Evolutionary conservation across 1,140 invertebrate genomes (phyloP), one percentile per base, ranked within the genome.

Genomic region (Andrena cerasifolii): DNA sequence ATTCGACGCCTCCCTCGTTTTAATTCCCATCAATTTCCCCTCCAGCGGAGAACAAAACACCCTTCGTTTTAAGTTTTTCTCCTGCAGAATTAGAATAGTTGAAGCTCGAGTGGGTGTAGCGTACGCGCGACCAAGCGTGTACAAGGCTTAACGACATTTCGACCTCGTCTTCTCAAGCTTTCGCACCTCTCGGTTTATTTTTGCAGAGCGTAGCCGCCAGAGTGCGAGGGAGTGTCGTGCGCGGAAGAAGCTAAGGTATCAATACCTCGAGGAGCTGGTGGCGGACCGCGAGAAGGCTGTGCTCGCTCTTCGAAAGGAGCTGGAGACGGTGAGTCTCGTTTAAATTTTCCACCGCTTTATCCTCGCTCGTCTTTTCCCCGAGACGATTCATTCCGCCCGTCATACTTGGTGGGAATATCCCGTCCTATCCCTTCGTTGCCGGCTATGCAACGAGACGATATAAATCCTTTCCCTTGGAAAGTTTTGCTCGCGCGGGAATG

Each of bases 221-320:
- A 99, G 98, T 94, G 98, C 98, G 78, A 94, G 98, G 86, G 98
- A 99, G 94, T 99, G 98, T 91, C 95, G 98, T 82, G 98, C 98
- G 47, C 94, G 98, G 51, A 99, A 99, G 93, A 99, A 99, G 89
- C 94, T 99, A 51, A 94, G 98, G 31, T 99, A 99, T 92, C 98
- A 99, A 92, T 99, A 99, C 91, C 94, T 99, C 67, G 98, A 99
- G 92, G 98, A 99, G 91, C 92, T 99, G 63, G 98, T 99, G 2
- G 94, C 96, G 2, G 97, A 98, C 91, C 93, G 98, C 77, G 98
- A 99, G 91, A 97, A 98, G 86, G 97, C 98, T n/a, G 98, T 99
- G 4, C 93, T 98, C 82, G 94, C 96, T 8, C 93, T 99, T 18
- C 94, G 97, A 82, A 96, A 97, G 85, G 98, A 99, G 93, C 93